Percentiles rank a stretch among this genome's conserved stretches.
Conservation (phyloP, 2,797 vertebrate species). For the Phalloptychus januarius region DNA sequence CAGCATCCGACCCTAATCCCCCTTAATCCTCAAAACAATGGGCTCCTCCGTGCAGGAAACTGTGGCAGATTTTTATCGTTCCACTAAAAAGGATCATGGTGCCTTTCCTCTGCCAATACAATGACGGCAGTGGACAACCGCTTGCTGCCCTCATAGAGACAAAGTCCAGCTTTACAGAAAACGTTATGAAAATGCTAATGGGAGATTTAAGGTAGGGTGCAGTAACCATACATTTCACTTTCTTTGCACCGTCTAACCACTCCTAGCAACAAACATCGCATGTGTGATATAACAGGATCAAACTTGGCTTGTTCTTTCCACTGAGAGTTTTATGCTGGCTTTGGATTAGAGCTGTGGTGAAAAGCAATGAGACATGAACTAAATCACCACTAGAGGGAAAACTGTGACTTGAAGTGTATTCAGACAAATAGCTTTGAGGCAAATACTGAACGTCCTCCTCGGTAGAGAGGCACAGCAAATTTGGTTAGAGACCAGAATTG, state of each 20-base stretch:
- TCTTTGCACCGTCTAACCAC: not conserved
- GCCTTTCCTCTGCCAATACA: constrained; percentile 60
- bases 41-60: constrained; percentile 68
- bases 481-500: not conserved
- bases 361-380: constrained; percentile 1
- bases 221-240: not conserved
- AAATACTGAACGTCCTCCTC: not conserved
- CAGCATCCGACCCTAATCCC: constrained; percentile 74
- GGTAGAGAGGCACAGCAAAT: not conserved
- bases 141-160: constrained; percentile 26
- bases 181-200: constrained; percentile 12
- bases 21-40: constrained; percentile 80
- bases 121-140: constrained; percentile 52
- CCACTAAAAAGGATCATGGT: constrained; percentile 71
- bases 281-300: not conserved
- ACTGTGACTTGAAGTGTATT: not conserved
- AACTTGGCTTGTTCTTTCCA: not conserved
- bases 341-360: not conserved
- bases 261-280: not conserved
- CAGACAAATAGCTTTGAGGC: not conserved
- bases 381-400: not conserved
- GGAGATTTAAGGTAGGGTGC: constrained; percentile 6
- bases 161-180: constrained; percentile 21
- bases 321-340: not conserved
- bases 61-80: constrained; percentile 78